These are phyloP conservation scores for Lysandra bellargus DNA, from an alignment of 2,888 invertebrate species.

Conservation along the genomic window DNA sequence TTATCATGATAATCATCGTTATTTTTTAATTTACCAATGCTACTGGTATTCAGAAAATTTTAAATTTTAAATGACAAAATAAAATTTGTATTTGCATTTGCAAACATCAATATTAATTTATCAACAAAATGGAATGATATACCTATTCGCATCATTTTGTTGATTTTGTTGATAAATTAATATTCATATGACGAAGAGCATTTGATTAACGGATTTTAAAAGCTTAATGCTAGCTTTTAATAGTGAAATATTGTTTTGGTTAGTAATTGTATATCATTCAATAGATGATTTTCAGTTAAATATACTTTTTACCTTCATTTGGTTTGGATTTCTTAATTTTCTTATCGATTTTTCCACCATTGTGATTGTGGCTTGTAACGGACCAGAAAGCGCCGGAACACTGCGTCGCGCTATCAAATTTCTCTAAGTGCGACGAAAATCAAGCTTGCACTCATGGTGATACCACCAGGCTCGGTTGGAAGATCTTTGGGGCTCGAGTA, in stretches of 20 bases:
- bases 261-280: not conserved
- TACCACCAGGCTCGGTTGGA: no score
- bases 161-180: not conserved
- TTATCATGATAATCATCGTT: no score
- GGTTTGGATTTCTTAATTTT: no score
- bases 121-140: not conserved
- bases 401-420: no score
- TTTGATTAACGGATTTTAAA: not conserved
- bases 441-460: no score
- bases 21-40: not conserved
- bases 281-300: no score
- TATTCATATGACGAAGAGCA: not conserved
- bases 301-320: no score
- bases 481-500: no score
- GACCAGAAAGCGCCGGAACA: no score
- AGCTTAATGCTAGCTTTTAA: not conserved
- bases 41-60: not conserved
- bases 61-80: not conserved
- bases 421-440: no score
- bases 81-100: not conserved
- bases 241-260: not conserved
- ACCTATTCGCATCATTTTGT: not conserved
- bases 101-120: not conserved
- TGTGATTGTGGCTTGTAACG: no score
- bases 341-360: no score